phyloP scores from a whole-genome alignment of 2,797 vertebrate genomes.

The Sparus aurata region DNA sequence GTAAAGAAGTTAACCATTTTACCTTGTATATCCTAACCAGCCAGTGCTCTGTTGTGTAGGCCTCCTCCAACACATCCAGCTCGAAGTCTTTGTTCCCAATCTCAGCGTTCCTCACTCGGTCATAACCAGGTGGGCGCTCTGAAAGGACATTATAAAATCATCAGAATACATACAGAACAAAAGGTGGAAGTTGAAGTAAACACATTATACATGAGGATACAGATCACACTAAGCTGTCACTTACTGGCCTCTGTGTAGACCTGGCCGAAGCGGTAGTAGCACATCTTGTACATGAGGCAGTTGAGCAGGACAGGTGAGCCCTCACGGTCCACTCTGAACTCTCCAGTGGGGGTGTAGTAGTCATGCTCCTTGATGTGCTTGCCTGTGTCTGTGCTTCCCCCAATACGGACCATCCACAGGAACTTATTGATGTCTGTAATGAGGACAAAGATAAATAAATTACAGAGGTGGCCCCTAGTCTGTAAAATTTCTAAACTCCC shows the following conservation, averaged over 20 bases:
- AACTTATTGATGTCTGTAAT: constrained; percentile 97
- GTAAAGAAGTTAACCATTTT: background rate
- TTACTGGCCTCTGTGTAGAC: constrained; percentile 99
- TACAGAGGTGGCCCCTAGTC: no score
- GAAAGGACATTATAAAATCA: constrained; percentile 18
- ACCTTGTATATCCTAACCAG: constrained; percentile 99
- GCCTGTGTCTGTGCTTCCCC: constrained; percentile 97
- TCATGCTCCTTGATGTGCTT: constrained; percentile 98
- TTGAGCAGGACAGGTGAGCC: constrained; percentile 97
- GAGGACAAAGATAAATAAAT: constrained; percentile 1
- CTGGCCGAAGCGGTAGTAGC: constrained; percentile 99
- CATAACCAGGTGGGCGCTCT: constrained; percentile 98
- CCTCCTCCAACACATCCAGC: constrained; percentile 97
- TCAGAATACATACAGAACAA: constrained; percentile 8
- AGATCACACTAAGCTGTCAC: constrained; percentile 66
- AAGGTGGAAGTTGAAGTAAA: background rate
- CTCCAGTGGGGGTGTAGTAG: constrained; percentile 97
- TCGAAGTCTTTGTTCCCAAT: constrained; percentile 99
- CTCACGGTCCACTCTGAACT: constrained; percentile 97
- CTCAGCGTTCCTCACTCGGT: constrained; percentile 97
- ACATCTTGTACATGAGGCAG: constrained; percentile 99
- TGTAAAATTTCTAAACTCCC: background rate
- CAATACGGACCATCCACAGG: constrained; percentile 99
- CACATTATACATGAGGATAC: background rate
- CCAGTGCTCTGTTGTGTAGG: constrained; percentile 99